Base-by-base conservation (phyloP, 2,113 vertebrate genomes). In the Siniperca knerii region DNA sequence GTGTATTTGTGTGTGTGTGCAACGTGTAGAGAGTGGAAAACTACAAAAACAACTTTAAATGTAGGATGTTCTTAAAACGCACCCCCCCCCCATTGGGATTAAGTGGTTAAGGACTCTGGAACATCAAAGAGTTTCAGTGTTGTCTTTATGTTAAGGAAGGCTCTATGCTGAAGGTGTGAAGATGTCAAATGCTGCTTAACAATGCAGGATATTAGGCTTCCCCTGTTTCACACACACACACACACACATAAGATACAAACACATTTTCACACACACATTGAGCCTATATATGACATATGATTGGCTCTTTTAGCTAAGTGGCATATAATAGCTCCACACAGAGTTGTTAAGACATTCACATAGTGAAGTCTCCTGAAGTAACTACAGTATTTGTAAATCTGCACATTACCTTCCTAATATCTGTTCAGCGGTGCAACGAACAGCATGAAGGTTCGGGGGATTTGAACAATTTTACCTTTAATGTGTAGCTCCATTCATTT, bases 51-150 rank as follows among this genome's bases (percentile, higher is more conserved):
- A n/a, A 90, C 86, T 90, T 93, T 40, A 90, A 88, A 91, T 91
- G 83, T 75, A 74, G 79, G 87, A 88, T 79, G 81, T 75, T 91
- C 85, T 91, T 94, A 82, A 78, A 82, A n/a, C n/a, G n/a, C 77
- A 0, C 33, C 15, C 46, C 6, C 60, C 48, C 15, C 46, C 5
- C 55, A 42, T 82, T 83, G 80, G 94, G 94, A 96, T 96, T 96
- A 96, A 92, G 90, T 89, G 84, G 90, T 94, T 93, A 90, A 92
- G 92, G 89, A 85, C 89, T 93, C 67, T 48, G 68, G 78, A 92
- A 93, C 93, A 93, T 95, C 94, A 96, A 94, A 95, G 94, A 85
- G 87, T 89, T 92, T 92, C 60, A 67, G 89, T 87, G 89, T 92
- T 81, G 85, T 90, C 85, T 86, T 60, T 55, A 78, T 85, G 74